phyloP scores from a whole-genome alignment of 2,797 vertebrate genomes.

The Amblyraja radiata region DNA sequence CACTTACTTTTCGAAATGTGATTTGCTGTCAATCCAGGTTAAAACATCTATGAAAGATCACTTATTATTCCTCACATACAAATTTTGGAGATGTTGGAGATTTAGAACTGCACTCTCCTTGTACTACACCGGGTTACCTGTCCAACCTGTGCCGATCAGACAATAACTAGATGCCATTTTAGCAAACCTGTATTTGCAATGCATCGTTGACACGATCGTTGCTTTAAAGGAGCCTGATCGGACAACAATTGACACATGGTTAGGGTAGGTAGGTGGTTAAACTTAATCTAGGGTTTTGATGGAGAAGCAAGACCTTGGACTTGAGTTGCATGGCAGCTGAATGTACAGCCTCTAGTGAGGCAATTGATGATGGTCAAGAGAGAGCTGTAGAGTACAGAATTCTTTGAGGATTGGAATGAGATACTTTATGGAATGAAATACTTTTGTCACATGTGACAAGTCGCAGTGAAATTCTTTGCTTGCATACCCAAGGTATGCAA shows the following conservation, averaged over 20 bases:
- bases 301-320: neutral
- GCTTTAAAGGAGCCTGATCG: neutral
- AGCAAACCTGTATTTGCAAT: neutral
- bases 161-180: neutral
- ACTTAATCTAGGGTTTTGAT: neutral
- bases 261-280: neutral
- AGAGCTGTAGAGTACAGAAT: neutral
- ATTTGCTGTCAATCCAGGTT: neutral
- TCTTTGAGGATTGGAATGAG: neutral
- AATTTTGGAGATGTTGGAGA: neutral
- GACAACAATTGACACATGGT: neutral
- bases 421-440: neutral
- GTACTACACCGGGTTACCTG: neutral
- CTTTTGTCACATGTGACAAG: no score
- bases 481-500: no score
- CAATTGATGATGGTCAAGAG: neutral
- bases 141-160: neutral
- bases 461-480: no score
- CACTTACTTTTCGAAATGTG: no score
- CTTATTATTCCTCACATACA: neutral
- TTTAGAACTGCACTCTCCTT: no score
- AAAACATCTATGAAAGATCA: neutral
- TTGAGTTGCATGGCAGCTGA: neutral
- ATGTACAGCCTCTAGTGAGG: neutral
- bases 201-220: neutral